Evolutionary conservation across 92 coral and sea anemone genomes (phyloP), one percentile per base, ranked within the genome.

Genomic region (Porites rus): DNA sequence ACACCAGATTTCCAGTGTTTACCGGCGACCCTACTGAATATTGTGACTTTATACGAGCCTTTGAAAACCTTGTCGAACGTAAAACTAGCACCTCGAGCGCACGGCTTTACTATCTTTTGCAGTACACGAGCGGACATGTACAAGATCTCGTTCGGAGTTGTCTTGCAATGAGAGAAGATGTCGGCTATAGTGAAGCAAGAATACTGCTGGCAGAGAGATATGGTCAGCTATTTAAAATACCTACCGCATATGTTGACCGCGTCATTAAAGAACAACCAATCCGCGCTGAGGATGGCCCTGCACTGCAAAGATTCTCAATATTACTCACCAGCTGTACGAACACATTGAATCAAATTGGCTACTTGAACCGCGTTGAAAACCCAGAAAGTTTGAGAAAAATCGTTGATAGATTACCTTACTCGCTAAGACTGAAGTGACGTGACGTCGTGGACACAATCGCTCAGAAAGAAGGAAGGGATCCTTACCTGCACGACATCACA

Each of bases 71-170:
- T 7, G 70, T 89, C 13, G 92, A 89, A 60, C 61, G 65, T 0
- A 89, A 72, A 76, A 84, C 92, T 10, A 73, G 24, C 16, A 83
- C 70, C 69, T 11, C 65, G n/a, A 83, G 84, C 72, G 3, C 81
- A 50, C 76, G 81, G 9, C 64, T 89, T 75, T 89, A 89, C 71
- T 89, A 89, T 28, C 78, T 89, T 6, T 6, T 82, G 14, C 91
- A 88, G 82, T 88, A 81, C 75, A 88, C 88, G 0, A 59, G 16
- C 16, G 79, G 91, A 11, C 65, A 84, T 1, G 92, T 89, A 17
- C 89, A 84, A 59, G 92, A 84, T 9, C 81, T 89, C 11, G 72
- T 89, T 58, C 78, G 71, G 18, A 84, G 92, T 50, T 89, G 92
- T 51, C 74, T 84, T 2, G 62, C 92, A 1, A 89, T 89, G 89